Base-by-base conservation (phyloP, 2,888 invertebrate genomes). In the Parnassius mnemosyne region DNA sequence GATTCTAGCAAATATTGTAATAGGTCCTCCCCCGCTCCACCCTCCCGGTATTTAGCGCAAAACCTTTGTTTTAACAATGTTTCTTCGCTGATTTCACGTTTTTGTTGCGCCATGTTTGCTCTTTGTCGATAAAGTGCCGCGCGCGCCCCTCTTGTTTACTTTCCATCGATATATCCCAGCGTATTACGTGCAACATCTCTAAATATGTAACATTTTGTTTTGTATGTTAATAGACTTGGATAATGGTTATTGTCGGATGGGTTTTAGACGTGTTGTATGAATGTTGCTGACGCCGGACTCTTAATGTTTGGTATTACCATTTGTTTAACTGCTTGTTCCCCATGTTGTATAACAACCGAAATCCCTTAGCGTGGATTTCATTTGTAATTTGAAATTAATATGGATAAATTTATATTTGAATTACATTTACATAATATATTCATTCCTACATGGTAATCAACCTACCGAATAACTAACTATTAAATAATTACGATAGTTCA, bases 1-100 rank as follows among this genome's bases (percentile, higher is more conserved):
- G 85, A 89, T 85, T 77, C 85, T 80, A 83, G 86, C 90, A 87
- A 91, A 91, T 89, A 90, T 89, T 89, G 87, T 89, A 87, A 88
- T 86, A 88, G 76, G 67, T 67, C 72, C 71, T 70, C 70, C 69
- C 68, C 44, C 64, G 63, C 51, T 43, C 73, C 70, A 75, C 73
- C 73, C 72, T 75, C 71, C 72, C n/a, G 55, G 57, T 53, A 60
- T 60, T 64, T 59, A 61, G 50, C 43, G 57, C 52, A 44, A 60
- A 57, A 60, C 79, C 82, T 79, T 84, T 85, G 83, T 84, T 85
- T 83, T 84, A 84, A 80, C 81, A 80, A 78, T 74, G 75, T 76
- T 82, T 79, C 83, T 83, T 78, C 80, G 85, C 85, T 83, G 86
- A 86, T 80, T 79, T 70, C 60, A 68, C 71, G 69, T 67, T 75